Evolutionary conservation across 2,888 invertebrate genomes (phyloP).

Genomic region (Lasioglossum villosulum): DNA sequence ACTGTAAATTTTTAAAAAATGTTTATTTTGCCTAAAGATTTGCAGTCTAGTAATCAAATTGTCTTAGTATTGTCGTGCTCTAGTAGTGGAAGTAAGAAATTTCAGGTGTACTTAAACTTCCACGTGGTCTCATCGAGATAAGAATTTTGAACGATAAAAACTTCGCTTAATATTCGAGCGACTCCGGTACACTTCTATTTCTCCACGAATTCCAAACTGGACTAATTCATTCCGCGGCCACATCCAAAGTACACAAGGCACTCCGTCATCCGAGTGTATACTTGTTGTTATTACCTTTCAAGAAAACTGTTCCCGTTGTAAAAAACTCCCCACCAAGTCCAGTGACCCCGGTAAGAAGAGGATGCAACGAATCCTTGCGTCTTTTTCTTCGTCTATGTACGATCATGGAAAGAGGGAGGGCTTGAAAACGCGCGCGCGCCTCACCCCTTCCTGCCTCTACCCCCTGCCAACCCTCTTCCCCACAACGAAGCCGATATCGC

Average conservation of each 20-base stretch:
- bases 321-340: constrained; percentile 9
- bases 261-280: background rate
- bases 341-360: constrained; percentile 25
- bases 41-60: too few species aligned
- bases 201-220: background rate
- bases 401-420: constrained; percentile 47
- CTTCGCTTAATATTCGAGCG: background rate
- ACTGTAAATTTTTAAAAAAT: background rate
- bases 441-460: constrained; percentile 22
- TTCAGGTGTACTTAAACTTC: background rate
- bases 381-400: constrained; percentile 53
- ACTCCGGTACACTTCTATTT: background rate
- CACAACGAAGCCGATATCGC: constrained; percentile 39
- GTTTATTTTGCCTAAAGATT: background rate
- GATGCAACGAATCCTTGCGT: constrained; percentile 53
- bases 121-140: background rate
- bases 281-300: background rate
- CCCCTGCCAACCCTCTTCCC: background rate
- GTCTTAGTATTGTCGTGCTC: too few species aligned
- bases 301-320: constrained; percentile 29
- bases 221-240: constrained; percentile 22
- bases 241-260: constrained; percentile 27
- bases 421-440: constrained; percentile 56
- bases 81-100: too few species aligned
- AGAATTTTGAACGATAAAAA: background rate